Conservation (phyloP, 2,113 vertebrate species). For the Mungos mungo region DNA sequence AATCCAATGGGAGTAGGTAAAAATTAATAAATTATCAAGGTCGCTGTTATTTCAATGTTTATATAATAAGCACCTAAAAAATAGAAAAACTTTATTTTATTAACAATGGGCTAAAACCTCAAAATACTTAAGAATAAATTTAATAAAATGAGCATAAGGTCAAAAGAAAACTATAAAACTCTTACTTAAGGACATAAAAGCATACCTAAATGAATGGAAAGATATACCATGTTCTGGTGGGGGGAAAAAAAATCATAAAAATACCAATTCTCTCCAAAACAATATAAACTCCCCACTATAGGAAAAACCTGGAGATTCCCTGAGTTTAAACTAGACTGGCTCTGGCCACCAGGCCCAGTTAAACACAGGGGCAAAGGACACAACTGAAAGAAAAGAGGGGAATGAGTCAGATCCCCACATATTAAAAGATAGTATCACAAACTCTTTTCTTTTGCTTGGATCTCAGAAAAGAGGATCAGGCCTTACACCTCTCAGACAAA, state of each 20-base stretch:
- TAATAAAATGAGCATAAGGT: not conserved
- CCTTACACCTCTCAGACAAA: not conserved
- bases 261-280: not conserved
- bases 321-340: not conserved
- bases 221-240: not conserved
- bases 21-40: constrained; percentile 1
- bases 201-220: not conserved
- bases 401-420: not conserved
- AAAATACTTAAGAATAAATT: constrained; percentile 30
- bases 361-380: not conserved
- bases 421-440: not conserved
- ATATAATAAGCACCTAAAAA: not conserved
- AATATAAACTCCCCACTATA: not conserved
- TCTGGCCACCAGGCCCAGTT: not conserved
- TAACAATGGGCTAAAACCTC: not conserved
- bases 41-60: not conserved
- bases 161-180: not conserved
- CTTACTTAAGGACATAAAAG: not conserved
- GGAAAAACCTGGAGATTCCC: not conserved
- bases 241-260: not conserved
- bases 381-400: not conserved
- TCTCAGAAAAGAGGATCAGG: not conserved
- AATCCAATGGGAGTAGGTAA: not conserved
- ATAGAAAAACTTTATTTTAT: not conserved
- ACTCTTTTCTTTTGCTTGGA: not conserved